These are phyloP conservation scores for Cyprinodon tularosa DNA, from an alignment of 2,113 vertebrate species.

Conservation along the genomic window DNA sequence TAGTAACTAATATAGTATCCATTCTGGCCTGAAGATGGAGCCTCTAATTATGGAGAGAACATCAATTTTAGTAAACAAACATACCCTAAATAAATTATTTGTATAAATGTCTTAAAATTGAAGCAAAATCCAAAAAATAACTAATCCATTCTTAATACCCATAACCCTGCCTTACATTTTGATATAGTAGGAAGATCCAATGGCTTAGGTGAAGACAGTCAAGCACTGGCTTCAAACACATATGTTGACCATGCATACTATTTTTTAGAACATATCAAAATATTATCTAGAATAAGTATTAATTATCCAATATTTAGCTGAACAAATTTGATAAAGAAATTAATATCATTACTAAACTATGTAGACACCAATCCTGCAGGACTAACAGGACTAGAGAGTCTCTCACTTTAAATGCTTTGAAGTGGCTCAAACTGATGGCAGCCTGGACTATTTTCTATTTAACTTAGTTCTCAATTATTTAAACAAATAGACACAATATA, in stretches of 20 bases:
- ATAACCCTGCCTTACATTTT: not conserved
- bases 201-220: not conserved
- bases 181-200: not conserved
- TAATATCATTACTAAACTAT: not conserved
- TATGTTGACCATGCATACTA: not conserved
- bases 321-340: not conserved
- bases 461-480: not conserved
- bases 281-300: too few relatives aligned
- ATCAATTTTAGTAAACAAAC: slow-evolving; percentile 1
- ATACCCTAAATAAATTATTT: not conserved
- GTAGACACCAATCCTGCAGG: not conserved
- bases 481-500: not conserved
- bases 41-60: not conserved
- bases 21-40: not conserved
- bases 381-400: not conserved
- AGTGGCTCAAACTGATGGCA: not conserved
- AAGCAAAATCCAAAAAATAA: not conserved
- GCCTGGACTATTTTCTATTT: not conserved
- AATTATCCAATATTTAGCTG: not conserved
- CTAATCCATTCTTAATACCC: too few relatives aligned
- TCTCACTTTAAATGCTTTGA: not conserved
- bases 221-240: not conserved
- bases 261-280: not conserved
- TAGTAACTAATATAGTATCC: not conserved
- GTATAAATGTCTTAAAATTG: not conserved